These are phyloP conservation scores for Synanthedon andrenaeformis DNA, from an alignment of 2,888 invertebrate species.

Conservation along the genomic window DNA sequence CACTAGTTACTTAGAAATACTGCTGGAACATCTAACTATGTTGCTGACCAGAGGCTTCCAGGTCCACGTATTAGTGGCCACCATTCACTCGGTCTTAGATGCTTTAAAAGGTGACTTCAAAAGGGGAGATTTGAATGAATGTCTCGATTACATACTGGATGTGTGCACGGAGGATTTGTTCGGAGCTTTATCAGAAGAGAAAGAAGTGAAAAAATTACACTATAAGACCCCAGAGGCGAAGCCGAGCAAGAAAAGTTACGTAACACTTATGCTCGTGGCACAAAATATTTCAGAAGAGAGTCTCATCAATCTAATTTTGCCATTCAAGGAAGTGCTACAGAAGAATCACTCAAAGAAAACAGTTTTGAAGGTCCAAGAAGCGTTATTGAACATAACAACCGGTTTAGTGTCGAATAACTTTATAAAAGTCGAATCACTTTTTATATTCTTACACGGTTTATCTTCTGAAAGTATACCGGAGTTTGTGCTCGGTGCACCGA, in stretches of 20 bases:
- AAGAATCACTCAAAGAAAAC: conserved; percentile 84
- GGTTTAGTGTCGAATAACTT: conserved; percentile 88
- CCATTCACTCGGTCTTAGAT: conserved; percentile 85
- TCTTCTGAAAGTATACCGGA: conserved; percentile 85
- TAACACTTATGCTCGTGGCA: conserved; percentile 85
- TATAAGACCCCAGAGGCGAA: conserved; percentile 86
- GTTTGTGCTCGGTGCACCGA: conserved; percentile 68
- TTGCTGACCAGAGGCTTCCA: conserved; percentile 91
- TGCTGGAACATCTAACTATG: conserved; percentile 84
- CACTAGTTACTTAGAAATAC: conserved; percentile 79
- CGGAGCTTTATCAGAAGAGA: conserved; percentile 89
- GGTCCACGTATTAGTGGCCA: conserved; percentile 91
- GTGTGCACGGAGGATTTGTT: conserved; percentile 92
- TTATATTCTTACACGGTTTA: conserved; percentile 85
- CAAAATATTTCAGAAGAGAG: conserved; percentile 82
- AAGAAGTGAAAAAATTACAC: conserved; percentile 87
- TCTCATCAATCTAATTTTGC: conserved; percentile 80
- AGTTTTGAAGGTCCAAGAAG: conserved; percentile 83
- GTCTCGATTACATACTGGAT: conserved; percentile 81
- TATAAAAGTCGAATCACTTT: conserved; percentile 76
- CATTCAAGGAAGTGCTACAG: conserved; percentile 83
- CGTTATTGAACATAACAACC: conserved; percentile 80
- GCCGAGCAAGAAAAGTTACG: conserved; percentile 85
- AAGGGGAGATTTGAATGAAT: conserved; percentile 82
- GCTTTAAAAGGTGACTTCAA: conserved; percentile 78